phyloP scores from a whole-genome alignment of 2,113 vertebrate species.

The Oceanodroma tethys region DNA sequence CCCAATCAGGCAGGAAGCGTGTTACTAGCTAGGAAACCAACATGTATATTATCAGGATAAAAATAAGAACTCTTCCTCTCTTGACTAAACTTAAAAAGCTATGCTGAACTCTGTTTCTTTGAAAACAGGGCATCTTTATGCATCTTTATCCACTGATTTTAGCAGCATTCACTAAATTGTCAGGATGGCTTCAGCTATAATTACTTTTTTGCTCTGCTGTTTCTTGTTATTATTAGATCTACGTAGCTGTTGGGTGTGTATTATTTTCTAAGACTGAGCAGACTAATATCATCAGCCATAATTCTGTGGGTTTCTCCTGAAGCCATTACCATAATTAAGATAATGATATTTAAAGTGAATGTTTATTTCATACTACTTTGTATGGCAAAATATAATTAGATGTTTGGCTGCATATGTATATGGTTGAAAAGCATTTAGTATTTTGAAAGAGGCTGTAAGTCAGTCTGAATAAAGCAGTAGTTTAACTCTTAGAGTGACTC shows the following conservation, averaged over 20 bases:
- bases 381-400: slow-evolving; percentile 57
- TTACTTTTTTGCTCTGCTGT: slow-evolving; percentile 4
- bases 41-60: background rate
- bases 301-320: slow-evolving; percentile 57
- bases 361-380: slow-evolving; percentile 56
- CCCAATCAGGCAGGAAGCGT: background rate
- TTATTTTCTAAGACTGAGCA: slow-evolving; percentile 39
- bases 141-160: background rate
- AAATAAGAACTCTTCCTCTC: background rate
- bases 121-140: background rate
- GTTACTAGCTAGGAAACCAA: background rate
- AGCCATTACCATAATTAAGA: slow-evolving; percentile 68
- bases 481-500: background rate
- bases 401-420: slow-evolving; percentile 22
- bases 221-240: slow-evolving; percentile 19
- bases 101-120: background rate
- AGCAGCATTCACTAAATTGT: background rate
- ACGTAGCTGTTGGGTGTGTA: slow-evolving; percentile 18
- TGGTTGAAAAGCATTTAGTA: slow-evolving; percentile 14
- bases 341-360: slow-evolving; percentile 63
- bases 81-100: background rate
- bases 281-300: slow-evolving; percentile 50
- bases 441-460: background rate
- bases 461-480: background rate
- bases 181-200: background rate